Conservation (phyloP, 2,797 vertebrate genomes). For the Lacerta bilineata region DNA sequence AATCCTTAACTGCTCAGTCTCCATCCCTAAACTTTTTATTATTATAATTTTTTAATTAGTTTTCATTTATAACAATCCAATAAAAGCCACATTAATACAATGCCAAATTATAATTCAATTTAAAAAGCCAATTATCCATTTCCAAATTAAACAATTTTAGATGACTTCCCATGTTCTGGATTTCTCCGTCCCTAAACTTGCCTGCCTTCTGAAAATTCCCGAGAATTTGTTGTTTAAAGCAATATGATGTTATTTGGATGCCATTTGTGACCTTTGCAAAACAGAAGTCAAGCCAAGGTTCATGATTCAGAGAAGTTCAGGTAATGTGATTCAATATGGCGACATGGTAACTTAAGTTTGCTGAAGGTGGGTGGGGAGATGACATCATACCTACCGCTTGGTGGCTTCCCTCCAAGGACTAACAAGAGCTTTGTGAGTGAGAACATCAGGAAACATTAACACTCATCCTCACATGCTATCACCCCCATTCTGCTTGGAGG, state of each 20-base stretch:
- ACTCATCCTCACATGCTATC: neutral
- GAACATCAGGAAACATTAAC: neutral
- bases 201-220: constrained; percentile 61
- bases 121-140: too few species aligned
- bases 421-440: neutral
- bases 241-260: neutral
- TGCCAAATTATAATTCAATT: too few species aligned
- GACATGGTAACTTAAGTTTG: constrained; percentile 43
- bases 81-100: too few species aligned
- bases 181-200: constrained; percentile 51
- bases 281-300: constrained; percentile 52
- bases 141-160: too few species aligned
- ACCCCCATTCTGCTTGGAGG: too few species aligned
- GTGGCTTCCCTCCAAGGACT: neutral
- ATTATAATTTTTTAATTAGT: too few species aligned
- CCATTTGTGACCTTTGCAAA: neutral
- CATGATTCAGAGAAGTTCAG: constrained; percentile 56
- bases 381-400: constrained; percentile 19
- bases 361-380: constrained; percentile 55
- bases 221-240: constrained; percentile 18
- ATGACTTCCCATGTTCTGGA: too few species aligned
- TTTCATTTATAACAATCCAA: too few species aligned
- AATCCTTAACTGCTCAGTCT: constrained; percentile 45
- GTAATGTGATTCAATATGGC: constrained; percentile 54
- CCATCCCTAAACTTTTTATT: neutral